Percentiles rank a stretch among this genome's conserved stretches.
These are phyloP conservation scores for Brachionichthys hirsutus DNA, from an alignment of 2,113 vertebrate species.

Conservation along the genomic window DNA sequence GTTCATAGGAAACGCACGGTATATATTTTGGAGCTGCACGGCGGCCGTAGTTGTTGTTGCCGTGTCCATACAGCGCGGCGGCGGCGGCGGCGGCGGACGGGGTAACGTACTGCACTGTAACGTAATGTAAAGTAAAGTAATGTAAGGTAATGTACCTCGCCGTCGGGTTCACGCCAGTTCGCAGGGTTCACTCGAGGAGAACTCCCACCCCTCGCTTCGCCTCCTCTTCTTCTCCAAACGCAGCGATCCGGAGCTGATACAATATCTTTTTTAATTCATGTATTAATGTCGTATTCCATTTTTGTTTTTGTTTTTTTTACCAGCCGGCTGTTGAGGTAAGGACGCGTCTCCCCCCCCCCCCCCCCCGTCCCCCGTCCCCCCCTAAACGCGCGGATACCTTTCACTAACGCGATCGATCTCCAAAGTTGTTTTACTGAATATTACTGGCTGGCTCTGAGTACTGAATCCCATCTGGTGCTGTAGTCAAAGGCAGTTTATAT, in stretches of 20 bases:
- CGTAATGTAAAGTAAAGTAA: slow-evolving; percentile 61
- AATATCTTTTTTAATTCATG: slow-evolving; percentile 78
- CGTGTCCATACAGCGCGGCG: slow-evolving; percentile 67
- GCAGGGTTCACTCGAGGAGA: slow-evolving; percentile 80
- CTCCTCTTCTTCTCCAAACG: slow-evolving; percentile 74
- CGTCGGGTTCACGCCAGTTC: slow-evolving; percentile 79
- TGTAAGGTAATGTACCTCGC: slow-evolving; percentile 73
- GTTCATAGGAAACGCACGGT: slow-evolving; percentile 81
- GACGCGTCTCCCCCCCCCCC: slow-evolving; percentile 56
- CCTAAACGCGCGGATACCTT: slow-evolving; percentile 22
- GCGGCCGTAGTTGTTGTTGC: slow-evolving; percentile 73
- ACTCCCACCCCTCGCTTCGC: slow-evolving; percentile 75
- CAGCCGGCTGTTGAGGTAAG: slow-evolving; percentile 76
- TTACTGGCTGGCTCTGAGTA: slow-evolving; percentile 66
- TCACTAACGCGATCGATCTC: slow-evolving; percentile 22
- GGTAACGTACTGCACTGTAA: too few species aligned
- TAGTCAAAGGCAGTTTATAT: slow-evolving; percentile 76
- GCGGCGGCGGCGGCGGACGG: slow-evolving; percentile 56
- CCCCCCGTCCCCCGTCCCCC: too few species aligned
- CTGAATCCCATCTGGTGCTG: slow-evolving; percentile 68
- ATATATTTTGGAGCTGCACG: slow-evolving; percentile 75
- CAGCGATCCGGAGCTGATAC: slow-evolving; percentile 76
- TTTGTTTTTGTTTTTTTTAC: too few species aligned
- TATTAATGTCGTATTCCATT: slow-evolving; percentile 78
- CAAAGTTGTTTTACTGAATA: slow-evolving; percentile 71